These are phyloP conservation scores for Ophonus ardosiacus DNA, from an alignment of 2,888 invertebrate genomes.

Conservation along the genomic window DNA sequence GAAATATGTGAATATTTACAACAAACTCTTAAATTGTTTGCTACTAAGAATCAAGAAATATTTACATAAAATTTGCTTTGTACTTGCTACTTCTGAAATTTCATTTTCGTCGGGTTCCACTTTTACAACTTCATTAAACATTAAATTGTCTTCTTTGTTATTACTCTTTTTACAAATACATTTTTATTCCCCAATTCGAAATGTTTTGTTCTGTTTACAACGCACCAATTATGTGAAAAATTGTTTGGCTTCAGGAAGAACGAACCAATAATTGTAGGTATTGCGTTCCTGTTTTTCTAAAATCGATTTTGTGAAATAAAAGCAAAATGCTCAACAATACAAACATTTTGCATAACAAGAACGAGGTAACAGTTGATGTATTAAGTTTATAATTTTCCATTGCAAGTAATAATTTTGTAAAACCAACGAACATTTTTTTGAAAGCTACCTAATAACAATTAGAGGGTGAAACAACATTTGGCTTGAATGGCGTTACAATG, in stretches of 20 bases:
- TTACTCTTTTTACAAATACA: background rate
- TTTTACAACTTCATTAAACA: background rate
- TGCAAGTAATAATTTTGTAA: no score
- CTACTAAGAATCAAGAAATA: constrained; percentile 43
- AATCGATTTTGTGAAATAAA: constrained; percentile 12
- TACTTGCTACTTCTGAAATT: constrained; percentile 24
- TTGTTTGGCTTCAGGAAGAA: constrained; percentile 19
- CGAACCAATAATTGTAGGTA: background rate
- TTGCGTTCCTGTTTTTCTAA: background rate
- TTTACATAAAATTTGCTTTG: constrained; percentile 38
- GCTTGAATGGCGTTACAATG: no score
- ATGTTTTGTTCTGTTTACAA: background rate
- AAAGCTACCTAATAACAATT: no score
- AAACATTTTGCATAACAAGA: background rate
- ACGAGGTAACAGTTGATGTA: background rate
- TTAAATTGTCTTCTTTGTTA: background rate
- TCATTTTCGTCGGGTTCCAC: constrained; percentile 13
- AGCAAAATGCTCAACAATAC: background rate
- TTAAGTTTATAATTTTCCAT: background rate
- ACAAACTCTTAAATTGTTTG: constrained; percentile 48
- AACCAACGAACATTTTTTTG: no score
- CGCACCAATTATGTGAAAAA: constrained; percentile 3
- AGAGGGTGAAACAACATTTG: no score
- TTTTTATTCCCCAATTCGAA: constrained; percentile 5
- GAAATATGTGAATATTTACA: constrained; percentile 56